These are phyloP conservation scores for Strix uralensis DNA, from an alignment of 2,113 vertebrate species.

Conservation along the genomic window DNA sequence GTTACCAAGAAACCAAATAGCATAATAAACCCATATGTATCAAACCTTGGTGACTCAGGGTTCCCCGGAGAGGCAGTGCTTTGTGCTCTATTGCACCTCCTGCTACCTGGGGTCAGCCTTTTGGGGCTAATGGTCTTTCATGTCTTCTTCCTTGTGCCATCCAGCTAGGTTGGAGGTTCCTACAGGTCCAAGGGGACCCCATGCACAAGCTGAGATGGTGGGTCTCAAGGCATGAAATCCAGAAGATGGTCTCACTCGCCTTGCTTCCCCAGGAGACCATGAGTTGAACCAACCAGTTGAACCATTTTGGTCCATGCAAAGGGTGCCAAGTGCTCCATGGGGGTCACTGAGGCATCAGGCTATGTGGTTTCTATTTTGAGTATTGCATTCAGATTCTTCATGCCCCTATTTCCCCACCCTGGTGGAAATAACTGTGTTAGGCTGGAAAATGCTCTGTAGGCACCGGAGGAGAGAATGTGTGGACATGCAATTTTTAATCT, in stretches of 20 bases:
- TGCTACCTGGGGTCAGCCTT: not conserved
- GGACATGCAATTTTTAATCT: not conserved
- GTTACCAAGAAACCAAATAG: conserved; percentile 6
- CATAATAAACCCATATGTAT: not conserved
- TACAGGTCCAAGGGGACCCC: fast-evolving
- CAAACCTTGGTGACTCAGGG: not conserved
- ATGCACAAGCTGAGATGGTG: not conserved
- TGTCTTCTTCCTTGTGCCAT: not conserved
- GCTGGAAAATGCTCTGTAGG: not conserved
- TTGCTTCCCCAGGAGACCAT: not conserved
- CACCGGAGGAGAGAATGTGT: fast-evolving
- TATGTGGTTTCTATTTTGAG: not conserved
- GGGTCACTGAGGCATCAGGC: not conserved
- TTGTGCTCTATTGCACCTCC: not conserved
- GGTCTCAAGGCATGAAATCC: not conserved
- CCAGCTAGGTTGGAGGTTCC: not conserved
- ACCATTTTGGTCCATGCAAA: fast-evolving
- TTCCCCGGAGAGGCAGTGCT: not conserved
- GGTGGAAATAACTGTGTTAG: not conserved
- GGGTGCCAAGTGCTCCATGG: not conserved
- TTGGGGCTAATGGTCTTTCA: not conserved
- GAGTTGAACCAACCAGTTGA: not conserved
- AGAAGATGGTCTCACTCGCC: not conserved
- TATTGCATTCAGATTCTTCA: not conserved
- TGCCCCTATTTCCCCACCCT: not conserved